Conservation (phyloP, 92 coral and sea anemone species). For the Porites lobata region DNA sequence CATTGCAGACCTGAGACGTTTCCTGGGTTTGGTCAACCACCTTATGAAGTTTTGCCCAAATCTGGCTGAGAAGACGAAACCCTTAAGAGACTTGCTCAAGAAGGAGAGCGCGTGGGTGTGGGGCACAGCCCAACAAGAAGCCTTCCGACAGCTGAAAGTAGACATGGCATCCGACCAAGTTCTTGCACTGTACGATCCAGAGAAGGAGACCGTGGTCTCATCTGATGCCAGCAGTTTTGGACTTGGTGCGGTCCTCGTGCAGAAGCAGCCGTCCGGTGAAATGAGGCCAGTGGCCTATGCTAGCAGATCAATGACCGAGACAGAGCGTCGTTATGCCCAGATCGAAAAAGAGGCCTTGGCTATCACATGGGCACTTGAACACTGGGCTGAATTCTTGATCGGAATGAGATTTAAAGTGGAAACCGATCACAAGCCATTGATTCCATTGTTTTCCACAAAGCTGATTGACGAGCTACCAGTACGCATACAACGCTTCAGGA, state of each 20-base stretch:
- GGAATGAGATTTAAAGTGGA: too few species aligned
- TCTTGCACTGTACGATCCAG: conserved; percentile 51
- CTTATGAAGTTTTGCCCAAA: too few species aligned
- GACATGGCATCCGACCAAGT: conserved; percentile 59
- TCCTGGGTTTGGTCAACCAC: too few species aligned
- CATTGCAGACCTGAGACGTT: conserved; percentile 54
- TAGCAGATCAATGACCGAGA: too few species aligned
- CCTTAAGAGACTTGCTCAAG: conserved; percentile 56
- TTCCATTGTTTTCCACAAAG: conserved; percentile 68
- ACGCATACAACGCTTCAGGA: conserved; percentile 51
- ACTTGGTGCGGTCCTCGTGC: conserved; percentile 72
- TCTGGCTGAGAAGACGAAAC: too few species aligned
- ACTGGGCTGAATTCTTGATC: too few species aligned
- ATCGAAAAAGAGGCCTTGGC: too few species aligned
- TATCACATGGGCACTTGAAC: too few species aligned
- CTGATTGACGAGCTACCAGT: conserved; percentile 68
- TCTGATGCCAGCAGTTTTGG: conserved; percentile 63
- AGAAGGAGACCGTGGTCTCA: conserved; percentile 54
- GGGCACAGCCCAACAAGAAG: conserved; percentile 54
- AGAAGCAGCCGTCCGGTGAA: conserved; percentile 50
- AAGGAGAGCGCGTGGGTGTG: conserved; percentile 59
- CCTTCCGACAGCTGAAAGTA: conserved; percentile 50
- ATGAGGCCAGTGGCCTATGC: conserved; percentile 19
- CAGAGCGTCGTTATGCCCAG: too few species aligned
- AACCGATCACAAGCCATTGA: conserved; percentile 6